Percentiles rank a stretch among this genome's conserved stretches.
phyloP scores from a whole-genome alignment of 2,888 invertebrate genomes.

The Sphaerophoria rueppellii region DNA sequence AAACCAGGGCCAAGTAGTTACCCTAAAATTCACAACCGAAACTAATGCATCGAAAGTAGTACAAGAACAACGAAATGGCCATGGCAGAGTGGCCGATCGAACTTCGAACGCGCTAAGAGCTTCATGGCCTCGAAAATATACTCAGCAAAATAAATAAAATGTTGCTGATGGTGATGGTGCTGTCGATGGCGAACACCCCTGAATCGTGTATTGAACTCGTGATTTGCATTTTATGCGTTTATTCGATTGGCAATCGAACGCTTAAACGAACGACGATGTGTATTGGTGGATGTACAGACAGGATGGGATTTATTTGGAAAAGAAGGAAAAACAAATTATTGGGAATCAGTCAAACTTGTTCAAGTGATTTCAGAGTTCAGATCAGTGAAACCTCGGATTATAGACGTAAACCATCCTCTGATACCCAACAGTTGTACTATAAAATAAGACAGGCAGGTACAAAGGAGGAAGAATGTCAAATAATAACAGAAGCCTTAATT shows the following conservation, averaged over 20 bases:
- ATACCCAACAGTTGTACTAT: no score
- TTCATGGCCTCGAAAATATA: neutral
- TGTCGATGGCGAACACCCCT: neutral
- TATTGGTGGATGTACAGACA: neutral
- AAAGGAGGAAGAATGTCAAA: no score
- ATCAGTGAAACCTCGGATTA: no score
- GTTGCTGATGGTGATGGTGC: conserved; percentile 34
- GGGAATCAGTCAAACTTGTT: no score
- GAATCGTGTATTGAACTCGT: conserved; percentile 33
- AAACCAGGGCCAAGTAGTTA: neutral
- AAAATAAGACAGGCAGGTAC: no score
- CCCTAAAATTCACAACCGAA: conserved; percentile 24
- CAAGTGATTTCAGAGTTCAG: no score
- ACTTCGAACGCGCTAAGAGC: neutral
- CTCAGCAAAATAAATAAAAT: conserved; percentile 61
- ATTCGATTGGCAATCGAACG: conserved; percentile 41
- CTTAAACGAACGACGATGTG: conserved; percentile 41
- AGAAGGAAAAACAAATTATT: no score
- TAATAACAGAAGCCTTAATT: no score
- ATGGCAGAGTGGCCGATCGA: neutral
- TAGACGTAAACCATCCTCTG: no score
- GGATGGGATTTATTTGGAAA: no score
- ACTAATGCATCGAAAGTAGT: conserved; percentile 41
- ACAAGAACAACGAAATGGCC: neutral
- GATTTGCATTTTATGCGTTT: conserved; percentile 44